Evolutionary conservation across 2,113 vertebrate genomes (phyloP), one percentile per base, ranked within the genome.

Genomic region (Pelusios castaneus): DNA sequence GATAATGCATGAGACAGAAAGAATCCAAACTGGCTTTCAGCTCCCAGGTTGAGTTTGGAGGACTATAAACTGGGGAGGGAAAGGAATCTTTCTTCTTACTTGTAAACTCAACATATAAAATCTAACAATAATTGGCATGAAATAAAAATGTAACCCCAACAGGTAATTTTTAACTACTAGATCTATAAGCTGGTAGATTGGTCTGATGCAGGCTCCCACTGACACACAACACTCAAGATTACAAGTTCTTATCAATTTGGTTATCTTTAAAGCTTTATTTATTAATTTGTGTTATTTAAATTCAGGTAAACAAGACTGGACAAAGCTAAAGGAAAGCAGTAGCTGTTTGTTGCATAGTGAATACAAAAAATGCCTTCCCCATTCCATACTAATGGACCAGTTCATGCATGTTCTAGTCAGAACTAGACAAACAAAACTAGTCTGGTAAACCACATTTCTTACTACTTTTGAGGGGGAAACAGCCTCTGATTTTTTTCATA

Each of bases 41-140:
- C 80, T 91, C 94, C 86, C 83, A 49, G 75, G 82, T 82, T 85
- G 89, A 51, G 56, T 82, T 96, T 94, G 84, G 86, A 91, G 92
- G 92, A 90, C 89, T 88, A 92, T 85, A 17, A 17, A 19, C 63
- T 76, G 56, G 70, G 56, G 51, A 45, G 80, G 83, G 85, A 85
- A 87, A 85, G 45, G 63, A 79, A 31, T 34, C 93, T 94, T 94
- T 80, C 83, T 76, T 95, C 83, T 93, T 87, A 87, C 49, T 94
- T 91, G 52, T 93, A 91, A 96, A 93, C 91, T 76, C 76, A 82
- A 90, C 90, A 85, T 24, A 29, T 87, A 95, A 93, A 87, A 84
- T 92, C 94, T 96, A 93, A 91, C 95, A 92, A 9, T 85, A 95
- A 95, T 96, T 85, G 89, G 80, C 92, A 88, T 82, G 89, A 60